A percentile compares a stretch with the other conserved stretches of the same genome.
These are phyloP conservation scores for Hipposideros armiger DNA, from an alignment of 2,113 vertebrate genomes.

Conservation along the genomic window DNA sequence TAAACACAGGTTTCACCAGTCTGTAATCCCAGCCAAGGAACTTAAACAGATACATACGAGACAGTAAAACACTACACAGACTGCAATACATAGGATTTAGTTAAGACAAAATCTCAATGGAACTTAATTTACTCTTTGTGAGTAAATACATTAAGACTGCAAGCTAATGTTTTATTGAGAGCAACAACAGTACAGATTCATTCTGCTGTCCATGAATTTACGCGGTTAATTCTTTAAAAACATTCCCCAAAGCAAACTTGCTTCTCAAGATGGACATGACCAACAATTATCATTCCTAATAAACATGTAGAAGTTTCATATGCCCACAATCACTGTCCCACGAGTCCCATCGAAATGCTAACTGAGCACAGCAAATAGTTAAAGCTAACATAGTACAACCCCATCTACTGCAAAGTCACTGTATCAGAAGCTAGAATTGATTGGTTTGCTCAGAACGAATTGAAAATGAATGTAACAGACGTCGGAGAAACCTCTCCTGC, in stretches of 20 bases:
- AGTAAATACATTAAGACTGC: conserved; percentile 85
- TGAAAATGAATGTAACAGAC: conserved; percentile 90
- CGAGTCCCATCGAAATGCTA: conserved; percentile 72
- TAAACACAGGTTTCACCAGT: conserved; percentile 84
- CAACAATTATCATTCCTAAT: conserved; percentile 84
- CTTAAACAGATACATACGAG: conserved; percentile 84
- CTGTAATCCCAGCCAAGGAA: conserved; percentile 87
- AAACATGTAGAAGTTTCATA: conserved; percentile 82
- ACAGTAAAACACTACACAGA: conserved; percentile 84
- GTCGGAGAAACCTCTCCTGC: conserved; percentile 83
- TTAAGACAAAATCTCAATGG: conserved; percentile 85
- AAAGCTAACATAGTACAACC: conserved; percentile 89
- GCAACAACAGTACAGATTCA: conserved; percentile 75
- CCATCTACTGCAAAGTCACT: conserved; percentile 91
- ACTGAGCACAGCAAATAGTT: conserved; percentile 88
- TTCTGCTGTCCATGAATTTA: conserved; percentile 82
- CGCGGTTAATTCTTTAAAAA: conserved; percentile 84
- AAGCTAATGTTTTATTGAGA: conserved; percentile 83
- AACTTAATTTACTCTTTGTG: conserved; percentile 58
- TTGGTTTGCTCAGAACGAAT: conserved; percentile 89
- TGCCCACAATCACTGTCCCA: conserved; percentile 79
- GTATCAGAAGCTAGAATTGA: conserved; percentile 91
- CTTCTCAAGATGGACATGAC: conserved; percentile 82
- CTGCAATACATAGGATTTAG: conserved; percentile 84
- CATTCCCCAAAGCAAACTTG: conserved; percentile 84